Evolutionary conservation across 2,888 invertebrate species (phyloP), one percentile per base, ranked within the genome.

Genomic region (Drosophila cyrtoloma): DNA sequence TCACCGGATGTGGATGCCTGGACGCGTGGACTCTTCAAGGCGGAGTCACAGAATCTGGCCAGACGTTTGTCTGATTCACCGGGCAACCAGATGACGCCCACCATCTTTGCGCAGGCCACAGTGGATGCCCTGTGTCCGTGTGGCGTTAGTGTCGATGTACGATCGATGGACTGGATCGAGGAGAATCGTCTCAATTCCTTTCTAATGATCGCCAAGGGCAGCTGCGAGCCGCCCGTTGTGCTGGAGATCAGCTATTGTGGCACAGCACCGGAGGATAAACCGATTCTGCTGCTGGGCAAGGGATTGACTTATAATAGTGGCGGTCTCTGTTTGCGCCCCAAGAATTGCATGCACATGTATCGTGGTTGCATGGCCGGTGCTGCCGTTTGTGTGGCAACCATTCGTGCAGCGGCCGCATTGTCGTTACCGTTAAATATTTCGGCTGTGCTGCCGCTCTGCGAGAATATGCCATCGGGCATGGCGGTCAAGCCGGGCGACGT

Each of bases 61-160:
- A 93, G 97, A 28, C 94, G 94, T 60, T 92, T 97, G 5, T 95
- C 95, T 86, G 97, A 97, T 89, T 95, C 95, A 2, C 97, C 97
- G 0, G 95, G 96, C 10, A 97, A 97, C 92, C 94, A 95, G 83
- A 95, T 97, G 95, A 97, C 97, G 0, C 97, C 97, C 2, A 95
- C 96, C 5, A 94, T 95, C 64, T 97, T 97, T 92, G 95, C 96
- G 0, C 94, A 96, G 91, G 93, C 95, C 0, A 94, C 95, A 2
- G 95, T 96, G 19, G 95, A 95, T 81, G 95, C 95, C 58, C 90
- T 96, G 53, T 96, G 95, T 76, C 94, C 95, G 0, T 95, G 95
- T 63, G 95, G 95, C 7, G 94, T 95, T 7, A 92, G 91, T 1
- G 93, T 94, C 0, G 95, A 93, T 77, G 93, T 94, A 44, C 92